A percentile compares a stretch with the other conserved stretches of the same genome.
phyloP scores from a whole-genome alignment of 2,888 invertebrate genomes.

The Eupithecia tripunctaria region DNA sequence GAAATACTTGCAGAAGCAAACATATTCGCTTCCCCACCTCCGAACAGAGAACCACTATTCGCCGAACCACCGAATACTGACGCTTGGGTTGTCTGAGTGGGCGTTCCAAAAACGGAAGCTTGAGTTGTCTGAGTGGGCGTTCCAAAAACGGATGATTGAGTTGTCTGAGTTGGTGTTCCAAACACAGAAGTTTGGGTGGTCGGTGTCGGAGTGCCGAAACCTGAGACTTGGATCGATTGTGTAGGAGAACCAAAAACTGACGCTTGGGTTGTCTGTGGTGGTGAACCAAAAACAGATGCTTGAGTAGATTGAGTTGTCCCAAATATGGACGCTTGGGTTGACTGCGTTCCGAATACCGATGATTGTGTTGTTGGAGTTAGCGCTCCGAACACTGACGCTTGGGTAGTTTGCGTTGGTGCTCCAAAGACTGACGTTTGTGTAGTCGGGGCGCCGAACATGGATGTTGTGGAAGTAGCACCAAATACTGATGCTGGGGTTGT shows the following conservation, averaged over 20 bases:
- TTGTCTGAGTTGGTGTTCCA: slow-evolving; percentile 44
- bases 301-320: slow-evolving; percentile 48
- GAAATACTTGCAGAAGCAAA: slow-evolving; percentile 79
- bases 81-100: slow-evolving; percentile 47
- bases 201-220: slow-evolving; percentile 50
- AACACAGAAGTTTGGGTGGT: slow-evolving; percentile 51
- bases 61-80: slow-evolving; percentile 60
- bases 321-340: slow-evolving; percentile 50
- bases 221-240: slow-evolving; percentile 44
- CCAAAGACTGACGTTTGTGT: slow-evolving; percentile 61
- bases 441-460: slow-evolving; percentile 27
- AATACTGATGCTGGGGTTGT: slow-evolving; percentile 43
- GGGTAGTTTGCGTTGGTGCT: slow-evolving; percentile 48
- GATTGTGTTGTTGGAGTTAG: slow-evolving; percentile 45
- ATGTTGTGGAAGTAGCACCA: slow-evolving; percentile 32
- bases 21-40: slow-evolving; percentile 64
- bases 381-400: slow-evolving; percentile 55
- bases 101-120: slow-evolving; percentile 45
- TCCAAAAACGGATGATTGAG: slow-evolving; percentile 50
- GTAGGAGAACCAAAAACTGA: slow-evolving; percentile 52
- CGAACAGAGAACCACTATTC: slow-evolving; percentile 63
- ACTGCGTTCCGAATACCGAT: slow-evolving; percentile 46
- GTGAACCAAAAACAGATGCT: slow-evolving; percentile 51
- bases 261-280: slow-evolving; percentile 43
- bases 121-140: slow-evolving; percentile 41